Conservation (phyloP, 2,888 invertebrate species). For the Vannuccia rotundouncinata region DNA sequence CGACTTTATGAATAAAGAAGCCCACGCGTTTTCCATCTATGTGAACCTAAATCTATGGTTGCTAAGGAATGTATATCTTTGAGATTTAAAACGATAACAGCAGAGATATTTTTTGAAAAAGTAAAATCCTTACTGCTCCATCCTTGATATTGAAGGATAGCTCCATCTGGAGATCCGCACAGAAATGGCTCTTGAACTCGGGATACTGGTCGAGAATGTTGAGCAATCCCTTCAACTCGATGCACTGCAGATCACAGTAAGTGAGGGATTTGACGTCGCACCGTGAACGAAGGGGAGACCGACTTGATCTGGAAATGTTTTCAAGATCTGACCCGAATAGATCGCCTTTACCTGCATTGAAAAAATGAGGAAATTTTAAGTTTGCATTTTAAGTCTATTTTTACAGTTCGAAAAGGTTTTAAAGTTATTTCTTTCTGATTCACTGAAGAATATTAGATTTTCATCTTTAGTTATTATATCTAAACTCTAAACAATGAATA, state of each 20-base stretch:
- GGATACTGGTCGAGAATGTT: slow-evolving; percentile 82
- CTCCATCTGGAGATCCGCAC: slow-evolving; percentile 86
- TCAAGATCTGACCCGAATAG: slow-evolving; percentile 67
- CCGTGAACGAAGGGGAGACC: slow-evolving; percentile 69
- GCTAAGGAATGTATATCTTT: too few relatives aligned
- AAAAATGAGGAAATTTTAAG: too few relatives aligned
- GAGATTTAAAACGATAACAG: too few relatives aligned
- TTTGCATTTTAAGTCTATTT: too few relatives aligned
- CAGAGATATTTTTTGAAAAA: not conserved
- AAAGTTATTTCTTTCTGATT: too few relatives aligned
- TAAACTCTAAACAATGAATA: too few relatives aligned
- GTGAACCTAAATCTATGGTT: too few relatives aligned
- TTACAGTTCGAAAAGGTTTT: too few relatives aligned
- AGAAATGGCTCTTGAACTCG: slow-evolving; percentile 86
- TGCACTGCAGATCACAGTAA: slow-evolving; percentile 89
- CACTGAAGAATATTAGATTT: too few relatives aligned
- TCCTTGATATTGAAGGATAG: slow-evolving; percentile 86
- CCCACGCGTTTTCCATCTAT: too few relatives aligned
- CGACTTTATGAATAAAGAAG: too few relatives aligned
- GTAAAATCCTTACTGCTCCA: slow-evolving; percentile 58
- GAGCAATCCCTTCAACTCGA: slow-evolving; percentile 65
- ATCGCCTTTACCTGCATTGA: slow-evolving; percentile 78
- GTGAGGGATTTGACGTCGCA: slow-evolving; percentile 89
- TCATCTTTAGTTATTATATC: too few relatives aligned
- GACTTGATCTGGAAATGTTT: slow-evolving; percentile 60